phyloP scores from a whole-genome alignment of 2,888 invertebrate species.

The Acleris emargana region DNA sequence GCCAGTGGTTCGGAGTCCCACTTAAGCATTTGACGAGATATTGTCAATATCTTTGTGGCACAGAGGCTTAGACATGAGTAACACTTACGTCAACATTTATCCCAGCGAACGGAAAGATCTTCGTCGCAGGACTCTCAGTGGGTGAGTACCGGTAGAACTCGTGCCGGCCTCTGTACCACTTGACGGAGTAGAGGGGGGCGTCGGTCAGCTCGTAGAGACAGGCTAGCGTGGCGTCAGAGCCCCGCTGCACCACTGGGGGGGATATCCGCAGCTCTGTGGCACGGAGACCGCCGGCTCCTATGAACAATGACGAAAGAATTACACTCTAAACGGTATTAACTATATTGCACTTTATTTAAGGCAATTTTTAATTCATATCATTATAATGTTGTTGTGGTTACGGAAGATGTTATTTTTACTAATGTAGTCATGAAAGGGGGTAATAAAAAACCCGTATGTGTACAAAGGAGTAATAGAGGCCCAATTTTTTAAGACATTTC shows the following conservation, averaged over 20 bases:
- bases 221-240: constrained; percentile 83
- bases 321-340: not conserved
- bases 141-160: constrained; percentile 88
- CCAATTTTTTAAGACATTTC: too few species aligned
- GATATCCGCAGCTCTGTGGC: constrained; percentile 83
- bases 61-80: constrained; percentile 59
- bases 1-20: constrained; percentile 83
- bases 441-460: too few species aligned
- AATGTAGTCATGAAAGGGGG: too few species aligned
- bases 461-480: too few species aligned
- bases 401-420: too few species aligned
- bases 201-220: constrained; percentile 86
- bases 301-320: constrained; percentile 8
- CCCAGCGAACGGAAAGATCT: constrained; percentile 86
- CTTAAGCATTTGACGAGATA: constrained; percentile 84
- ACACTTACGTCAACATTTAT: constrained; percentile 87
- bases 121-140: constrained; percentile 85
- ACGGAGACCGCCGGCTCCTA: constrained; percentile 79
- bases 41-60: constrained; percentile 80
- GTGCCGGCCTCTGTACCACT: constrained; percentile 87
- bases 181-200: constrained; percentile 87
- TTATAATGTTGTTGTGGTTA: too few species aligned
- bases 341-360: too few species aligned
- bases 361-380: too few species aligned
- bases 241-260: constrained; percentile 85